These are phyloP conservation scores for Ips nitidus DNA, from an alignment of 1,140 invertebrate genomes.

Conservation along the genomic window DNA sequence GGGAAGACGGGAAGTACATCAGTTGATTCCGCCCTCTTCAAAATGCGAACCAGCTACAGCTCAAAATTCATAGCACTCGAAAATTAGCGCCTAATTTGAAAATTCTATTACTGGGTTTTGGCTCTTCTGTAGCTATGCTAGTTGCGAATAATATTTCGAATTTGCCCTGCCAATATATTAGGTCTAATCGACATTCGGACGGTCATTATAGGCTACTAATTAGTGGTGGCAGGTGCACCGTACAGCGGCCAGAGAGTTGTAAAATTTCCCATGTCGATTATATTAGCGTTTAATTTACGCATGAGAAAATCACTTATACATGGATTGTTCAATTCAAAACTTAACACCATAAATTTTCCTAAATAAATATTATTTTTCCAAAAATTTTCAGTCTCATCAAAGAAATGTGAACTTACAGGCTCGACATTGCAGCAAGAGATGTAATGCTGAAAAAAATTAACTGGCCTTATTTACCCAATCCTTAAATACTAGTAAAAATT, in stretches of 20 bases:
- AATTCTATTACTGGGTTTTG: neutral
- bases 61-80: neutral
- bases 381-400: neutral
- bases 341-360: neutral
- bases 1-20: constrained; percentile 9
- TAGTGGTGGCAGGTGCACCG: constrained; percentile 50
- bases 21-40: constrained; percentile 1
- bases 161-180: constrained; percentile 45
- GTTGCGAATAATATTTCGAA: constrained; percentile 26
- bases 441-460: too few relatives aligned
- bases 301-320: too few relatives aligned
- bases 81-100: neutral
- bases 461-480: too few relatives aligned
- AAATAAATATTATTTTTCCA: neutral
- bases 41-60: too few relatives aligned
- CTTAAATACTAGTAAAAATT: too few relatives aligned
- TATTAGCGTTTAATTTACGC: constrained; percentile 37
- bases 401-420: too few relatives aligned
- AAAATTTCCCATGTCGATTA: constrained; percentile 43
- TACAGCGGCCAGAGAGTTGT: constrained; percentile 45
- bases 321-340: neutral
- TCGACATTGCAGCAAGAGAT: too few relatives aligned
- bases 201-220: constrained; percentile 51
- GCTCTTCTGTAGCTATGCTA: neutral
- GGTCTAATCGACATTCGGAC: constrained; percentile 49